phyloP scores from a whole-genome alignment of 2,888 invertebrate species.

The Mystacides longicornis region DNA sequence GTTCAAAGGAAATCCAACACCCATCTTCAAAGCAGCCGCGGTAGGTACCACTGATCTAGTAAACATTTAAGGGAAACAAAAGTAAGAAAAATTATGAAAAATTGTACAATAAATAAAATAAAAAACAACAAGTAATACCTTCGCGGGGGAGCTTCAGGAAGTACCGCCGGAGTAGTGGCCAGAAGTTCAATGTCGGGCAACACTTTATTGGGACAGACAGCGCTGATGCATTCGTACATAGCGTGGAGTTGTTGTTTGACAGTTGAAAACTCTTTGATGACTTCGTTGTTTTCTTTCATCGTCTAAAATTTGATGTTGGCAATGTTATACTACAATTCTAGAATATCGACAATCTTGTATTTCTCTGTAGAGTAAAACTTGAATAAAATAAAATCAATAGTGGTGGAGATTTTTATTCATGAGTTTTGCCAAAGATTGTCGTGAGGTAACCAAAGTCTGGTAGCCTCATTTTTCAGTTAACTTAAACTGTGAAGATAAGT shows the following conservation, averaged over 20 bases:
- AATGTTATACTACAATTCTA: no score
- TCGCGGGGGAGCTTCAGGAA: constrained; percentile 14
- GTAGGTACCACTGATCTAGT: constrained; percentile 67
- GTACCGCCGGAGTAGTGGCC: constrained; percentile 34
- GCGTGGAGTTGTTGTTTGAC: constrained; percentile 55
- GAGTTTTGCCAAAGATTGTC: no score
- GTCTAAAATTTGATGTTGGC: no score
- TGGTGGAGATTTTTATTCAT: no score
- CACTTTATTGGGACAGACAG: constrained; percentile 53
- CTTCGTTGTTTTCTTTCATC: constrained; percentile 58
- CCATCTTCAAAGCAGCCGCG: constrained; percentile 79
- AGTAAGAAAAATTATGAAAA: background rate
- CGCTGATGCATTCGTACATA: constrained; percentile 54
- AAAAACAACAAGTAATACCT: constrained; percentile 9
- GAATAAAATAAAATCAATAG: no score
- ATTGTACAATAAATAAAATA: background rate
- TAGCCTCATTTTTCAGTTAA: no score
- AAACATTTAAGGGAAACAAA: background rate
- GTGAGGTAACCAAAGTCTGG: no score
- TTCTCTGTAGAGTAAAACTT: no score
- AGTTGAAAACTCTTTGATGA: constrained; percentile 50
- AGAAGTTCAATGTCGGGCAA: constrained; percentile 52
- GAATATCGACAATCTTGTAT: no score
- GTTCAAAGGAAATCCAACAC: constrained; percentile 74
- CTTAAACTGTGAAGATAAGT: no score